Evolutionary conservation across 2,797 vertebrate genomes (phyloP).

Genomic region (Pangasius sanitwongsei): DNA sequence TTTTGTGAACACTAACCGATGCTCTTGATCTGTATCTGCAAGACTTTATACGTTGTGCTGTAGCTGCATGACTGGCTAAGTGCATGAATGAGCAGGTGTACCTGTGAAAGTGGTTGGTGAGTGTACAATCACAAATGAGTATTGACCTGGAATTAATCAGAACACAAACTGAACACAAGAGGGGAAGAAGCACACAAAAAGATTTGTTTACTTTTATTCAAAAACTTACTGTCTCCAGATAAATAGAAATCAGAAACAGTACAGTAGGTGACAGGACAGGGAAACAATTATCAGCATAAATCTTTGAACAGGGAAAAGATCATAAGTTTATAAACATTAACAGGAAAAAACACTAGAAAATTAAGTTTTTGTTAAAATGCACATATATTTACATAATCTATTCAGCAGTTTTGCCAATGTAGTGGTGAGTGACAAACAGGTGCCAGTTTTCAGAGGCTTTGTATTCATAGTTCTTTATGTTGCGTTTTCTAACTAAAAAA

Average conservation of each 20-base stretch:
- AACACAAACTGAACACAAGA: constrained; percentile 2
- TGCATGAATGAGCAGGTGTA: not conserved
- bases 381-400: constrained; percentile 85
- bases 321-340: constrained; percentile 59
- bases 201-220: constrained; percentile 99
- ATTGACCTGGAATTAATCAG: not conserved
- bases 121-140: not conserved
- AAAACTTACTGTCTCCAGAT: constrained; percentile 99
- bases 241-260: constrained; percentile 99
- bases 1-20: not conserved
- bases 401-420: constrained; percentile 99
- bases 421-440: constrained; percentile 97
- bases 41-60: not conserved
- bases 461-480: constrained; percentile 66
- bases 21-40: not conserved
- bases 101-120: not conserved
- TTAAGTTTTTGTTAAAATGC: constrained; percentile 78
- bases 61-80: not conserved
- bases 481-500: constrained; percentile 83
- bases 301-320: constrained; percentile 56
- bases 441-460: constrained; percentile 76
- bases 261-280: constrained; percentile 98
- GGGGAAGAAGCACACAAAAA: constrained; percentile 74
- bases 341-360: constrained; percentile 66
- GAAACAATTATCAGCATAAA: constrained; percentile 82